Evolutionary conservation across 2,113 vertebrate genomes (phyloP), one percentile per base, ranked within the genome.

Genomic region (Stictonetta naevosa): DNA sequence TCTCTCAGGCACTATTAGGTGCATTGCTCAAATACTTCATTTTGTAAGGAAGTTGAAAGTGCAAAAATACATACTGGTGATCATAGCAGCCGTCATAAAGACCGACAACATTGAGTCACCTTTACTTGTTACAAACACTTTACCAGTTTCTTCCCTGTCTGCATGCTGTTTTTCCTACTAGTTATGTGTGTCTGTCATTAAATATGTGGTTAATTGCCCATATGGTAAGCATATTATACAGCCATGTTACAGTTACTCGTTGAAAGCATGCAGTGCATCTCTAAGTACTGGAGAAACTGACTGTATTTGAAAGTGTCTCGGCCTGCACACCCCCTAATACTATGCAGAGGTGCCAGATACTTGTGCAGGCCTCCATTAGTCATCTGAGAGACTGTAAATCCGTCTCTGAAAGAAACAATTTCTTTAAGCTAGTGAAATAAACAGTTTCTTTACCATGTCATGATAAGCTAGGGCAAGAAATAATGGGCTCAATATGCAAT

Each of bases 51-150:
- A 69, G 8, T 31, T 0, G 1, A 69, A 64, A 83, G 29, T 28
- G 63, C 13, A 29, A 1, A 36, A 40, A 44, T 10, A 11, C 56
- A 12, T 6, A 13, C 48, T 7, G 5, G 11, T 72, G 29, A 38
- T 79, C 1, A 0, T 40, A 52, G 46, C 8, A 34, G 18, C 46
- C 12, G 7, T 48, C 67, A n/a, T 72, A 69, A 52, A 12, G 33
- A 26, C 8, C 7, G 44, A 11, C 0, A 0, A 52, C 44, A 33
- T 17, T 7, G 19, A 34, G 6, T 64, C 62, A 56, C 33, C 16
- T 91, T 86, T 55, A 59, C 17, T 22, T 44, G 16, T 52, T 62
- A 19, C 8, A 13, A 44, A 5, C 18, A 29, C 75, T 80, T 73
- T 48, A 52, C 36, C 13, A 17, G 10, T 75, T 42, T 14, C 11